Percentiles rank a stretch among this genome's conserved stretches.
Conservation (phyloP, 2,113 vertebrate species). For the Pavo muticus region DNA sequence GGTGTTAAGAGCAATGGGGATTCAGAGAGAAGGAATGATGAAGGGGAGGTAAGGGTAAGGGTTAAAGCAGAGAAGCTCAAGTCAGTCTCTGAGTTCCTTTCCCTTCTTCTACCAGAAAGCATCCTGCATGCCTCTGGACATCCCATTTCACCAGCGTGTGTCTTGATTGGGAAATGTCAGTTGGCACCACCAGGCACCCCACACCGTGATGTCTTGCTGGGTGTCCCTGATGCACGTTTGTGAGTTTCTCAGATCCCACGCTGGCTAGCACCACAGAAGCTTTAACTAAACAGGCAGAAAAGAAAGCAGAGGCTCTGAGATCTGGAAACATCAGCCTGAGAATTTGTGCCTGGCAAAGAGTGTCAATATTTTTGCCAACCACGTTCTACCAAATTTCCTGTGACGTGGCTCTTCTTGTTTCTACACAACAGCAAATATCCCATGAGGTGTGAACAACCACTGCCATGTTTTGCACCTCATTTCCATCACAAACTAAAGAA, state of each 20-base stretch:
- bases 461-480: not conserved
- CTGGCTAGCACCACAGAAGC: not conserved
- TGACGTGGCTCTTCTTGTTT: not conserved
- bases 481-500: not conserved
- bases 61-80: not conserved
- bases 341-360: slow-evolving; percentile 35
- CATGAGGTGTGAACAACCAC: not conserved
- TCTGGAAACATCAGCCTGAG: slow-evolving; percentile 30
- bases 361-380: not conserved
- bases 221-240: not conserved
- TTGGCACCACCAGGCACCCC: not conserved
- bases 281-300: slow-evolving; percentile 26
- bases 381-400: not conserved
- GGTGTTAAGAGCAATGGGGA: not conserved
- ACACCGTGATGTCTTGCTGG: not conserved
- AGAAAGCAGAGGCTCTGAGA: not conserved
- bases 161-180: not conserved
- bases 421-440: not conserved
- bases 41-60: not conserved
- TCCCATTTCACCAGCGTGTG: not conserved
- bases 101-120: not conserved
- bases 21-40: not conserved
- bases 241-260: not conserved
- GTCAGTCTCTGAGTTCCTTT: not conserved
- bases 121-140: not conserved